phyloP scores from a whole-genome alignment of 1,140 invertebrate genomes.

The Pantala flavescens region DNA sequence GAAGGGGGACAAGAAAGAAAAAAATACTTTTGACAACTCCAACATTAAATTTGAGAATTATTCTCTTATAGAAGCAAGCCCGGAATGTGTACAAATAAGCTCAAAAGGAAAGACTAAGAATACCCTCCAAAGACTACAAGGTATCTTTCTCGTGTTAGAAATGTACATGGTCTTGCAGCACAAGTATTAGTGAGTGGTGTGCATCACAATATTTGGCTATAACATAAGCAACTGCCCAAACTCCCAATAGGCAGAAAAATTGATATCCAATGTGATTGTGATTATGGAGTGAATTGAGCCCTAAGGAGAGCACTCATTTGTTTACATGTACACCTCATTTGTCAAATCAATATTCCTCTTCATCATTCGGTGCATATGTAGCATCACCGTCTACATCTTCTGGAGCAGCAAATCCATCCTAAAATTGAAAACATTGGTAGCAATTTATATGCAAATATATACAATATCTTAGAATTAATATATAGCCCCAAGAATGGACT shows the following conservation, averaged over 20 bases:
- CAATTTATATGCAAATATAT: not conserved
- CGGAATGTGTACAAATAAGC: not conserved
- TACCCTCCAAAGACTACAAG: not conserved
- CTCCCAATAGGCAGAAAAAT: not conserved
- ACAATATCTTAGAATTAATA: not conserved
- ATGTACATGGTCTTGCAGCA: not conserved
- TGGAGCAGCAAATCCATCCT: not conserved
- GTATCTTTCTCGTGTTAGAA: not conserved
- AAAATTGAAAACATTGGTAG: not conserved
- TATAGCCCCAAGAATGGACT: not conserved
- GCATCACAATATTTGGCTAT: not conserved
- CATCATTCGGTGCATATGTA: not conserved
- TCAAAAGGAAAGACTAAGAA: not conserved
- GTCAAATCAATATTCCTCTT: not conserved
- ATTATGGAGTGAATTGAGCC: not conserved
- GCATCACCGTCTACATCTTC: not conserved
- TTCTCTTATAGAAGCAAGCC: not conserved
- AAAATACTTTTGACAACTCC: not conserved
- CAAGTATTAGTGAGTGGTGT: conserved; percentile 9
- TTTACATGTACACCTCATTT: not conserved
- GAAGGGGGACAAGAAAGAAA: not conserved
- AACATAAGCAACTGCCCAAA: not conserved
- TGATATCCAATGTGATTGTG: not conserved
- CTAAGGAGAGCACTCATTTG: not conserved
- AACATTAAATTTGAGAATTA: not conserved